These are phyloP conservation scores for Brachyistius frenatus DNA, from an alignment of 2,113 vertebrate species.

Conservation along the genomic window DNA sequence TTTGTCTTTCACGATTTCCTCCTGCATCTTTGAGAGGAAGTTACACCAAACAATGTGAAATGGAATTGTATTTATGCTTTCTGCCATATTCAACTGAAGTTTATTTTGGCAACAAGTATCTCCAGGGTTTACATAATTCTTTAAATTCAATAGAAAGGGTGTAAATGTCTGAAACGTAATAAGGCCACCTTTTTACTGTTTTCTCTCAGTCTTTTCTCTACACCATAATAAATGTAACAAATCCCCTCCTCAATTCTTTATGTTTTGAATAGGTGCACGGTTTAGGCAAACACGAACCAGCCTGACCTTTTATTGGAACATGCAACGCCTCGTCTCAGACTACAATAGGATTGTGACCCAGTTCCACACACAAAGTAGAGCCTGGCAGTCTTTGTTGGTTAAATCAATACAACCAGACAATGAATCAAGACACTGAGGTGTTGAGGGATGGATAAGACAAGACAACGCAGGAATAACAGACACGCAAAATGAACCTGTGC, in stretches of 20 bases:
- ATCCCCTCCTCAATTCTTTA: constrained; percentile 13
- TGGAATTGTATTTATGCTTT: constrained; percentile 3
- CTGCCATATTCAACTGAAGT: constrained; percentile 1
- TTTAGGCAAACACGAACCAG: constrained; percentile 12
- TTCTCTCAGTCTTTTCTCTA: constrained; percentile 18
- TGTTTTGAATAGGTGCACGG: constrained; percentile 1
- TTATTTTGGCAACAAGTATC: constrained; percentile 25
- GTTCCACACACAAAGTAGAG: constrained; percentile 13
- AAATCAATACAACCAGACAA: constrained; percentile 33
- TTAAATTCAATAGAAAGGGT: constrained; percentile 43
- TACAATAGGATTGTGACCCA: constrained; percentile 39
- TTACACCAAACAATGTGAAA: constrained; percentile 28
- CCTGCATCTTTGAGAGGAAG: background rate
- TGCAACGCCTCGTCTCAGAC: constrained; percentile 1
- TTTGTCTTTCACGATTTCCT: constrained; percentile 16
- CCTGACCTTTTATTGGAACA: constrained; percentile 16
- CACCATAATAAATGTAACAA: constrained; percentile 33
- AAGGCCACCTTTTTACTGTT: constrained; percentile 32
- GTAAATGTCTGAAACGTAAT: constrained; percentile 51
- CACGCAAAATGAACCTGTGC: background rate
- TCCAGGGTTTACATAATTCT: constrained; percentile 24
- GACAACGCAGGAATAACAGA: background rate
- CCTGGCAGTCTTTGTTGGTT: background rate
- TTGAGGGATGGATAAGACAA: background rate
- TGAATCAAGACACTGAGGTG: background rate